A percentile compares a stretch with the other conserved stretches of the same genome.
Conservation (phyloP, 2,797 vertebrate species). For the Takifugu ocellatus region DNA sequence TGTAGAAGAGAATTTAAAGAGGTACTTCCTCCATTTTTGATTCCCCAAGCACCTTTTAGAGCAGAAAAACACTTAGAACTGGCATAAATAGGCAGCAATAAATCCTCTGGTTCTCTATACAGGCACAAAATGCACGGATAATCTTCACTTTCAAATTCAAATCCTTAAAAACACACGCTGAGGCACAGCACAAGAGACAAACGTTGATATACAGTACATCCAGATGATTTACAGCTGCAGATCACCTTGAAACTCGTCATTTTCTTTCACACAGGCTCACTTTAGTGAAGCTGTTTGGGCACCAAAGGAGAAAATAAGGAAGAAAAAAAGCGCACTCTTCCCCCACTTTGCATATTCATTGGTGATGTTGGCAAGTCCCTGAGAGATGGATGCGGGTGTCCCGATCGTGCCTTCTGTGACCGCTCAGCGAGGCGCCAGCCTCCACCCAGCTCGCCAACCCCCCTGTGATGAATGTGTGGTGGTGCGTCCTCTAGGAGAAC, state of each 20-base stretch:
- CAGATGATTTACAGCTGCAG: constrained; percentile 22
- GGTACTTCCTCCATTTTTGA: constrained; percentile 45
- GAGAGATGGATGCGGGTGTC: constrained; percentile 73
- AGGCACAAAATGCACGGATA: constrained; percentile 51
- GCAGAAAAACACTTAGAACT: constrained; percentile 51
- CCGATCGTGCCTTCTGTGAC: constrained; percentile 64
- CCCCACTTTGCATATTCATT: constrained; percentile 55
- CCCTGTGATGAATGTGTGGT: constrained; percentile 70
- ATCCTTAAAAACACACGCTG: constrained; percentile 33
- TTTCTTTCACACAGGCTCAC: no score
- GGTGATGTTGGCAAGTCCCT: constrained; percentile 54
- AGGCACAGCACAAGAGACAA: constrained; percentile 24
- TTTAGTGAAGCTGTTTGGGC: no score
- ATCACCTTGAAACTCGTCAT: background rate
- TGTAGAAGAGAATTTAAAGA: constrained; percentile 49
- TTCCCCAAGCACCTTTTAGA: constrained; percentile 59
- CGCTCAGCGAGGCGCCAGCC: constrained; percentile 53
- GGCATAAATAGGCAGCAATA: constrained; percentile 34
- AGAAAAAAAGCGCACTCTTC: constrained; percentile 29
- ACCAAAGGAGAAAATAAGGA: constrained; percentile 53
- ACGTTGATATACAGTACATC: constrained; percentile 14
- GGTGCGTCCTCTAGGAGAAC: constrained; percentile 52
- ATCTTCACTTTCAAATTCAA: constrained; percentile 48
- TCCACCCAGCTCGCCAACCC: constrained; percentile 51
- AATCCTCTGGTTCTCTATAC: constrained; percentile 54